Percentiles rank a stretch among this genome's conserved stretches.
Evolutionary conservation across 1,140 invertebrate species (phyloP).

Genomic region (Ericerus pela): DNA sequence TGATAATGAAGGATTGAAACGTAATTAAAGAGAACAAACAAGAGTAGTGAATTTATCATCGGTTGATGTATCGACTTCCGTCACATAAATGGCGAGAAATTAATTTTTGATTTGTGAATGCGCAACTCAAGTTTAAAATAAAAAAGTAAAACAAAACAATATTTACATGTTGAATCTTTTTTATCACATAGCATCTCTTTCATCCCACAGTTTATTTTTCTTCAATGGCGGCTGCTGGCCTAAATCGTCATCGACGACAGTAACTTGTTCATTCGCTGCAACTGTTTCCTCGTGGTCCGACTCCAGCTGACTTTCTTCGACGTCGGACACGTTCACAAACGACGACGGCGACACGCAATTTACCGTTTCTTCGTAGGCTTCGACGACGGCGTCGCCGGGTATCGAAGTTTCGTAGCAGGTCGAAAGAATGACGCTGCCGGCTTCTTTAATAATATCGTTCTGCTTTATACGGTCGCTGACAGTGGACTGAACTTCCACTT

Average conservation of each 20-base stretch:
- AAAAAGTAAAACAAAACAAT: background rate
- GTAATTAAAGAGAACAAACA: too few species aligned
- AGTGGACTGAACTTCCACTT: background rate
- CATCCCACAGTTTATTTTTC: constrained; percentile 4
- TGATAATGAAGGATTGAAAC: too few species aligned
- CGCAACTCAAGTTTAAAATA: too few species aligned
- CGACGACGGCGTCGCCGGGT: background rate
- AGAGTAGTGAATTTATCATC: too few species aligned
- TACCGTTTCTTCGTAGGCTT: background rate
- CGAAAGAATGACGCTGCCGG: constrained; percentile 1
- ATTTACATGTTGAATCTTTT: background rate
- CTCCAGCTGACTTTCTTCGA: background rate
- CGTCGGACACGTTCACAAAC: background rate
- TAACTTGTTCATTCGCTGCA: constrained; percentile 1
- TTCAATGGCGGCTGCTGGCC: background rate
- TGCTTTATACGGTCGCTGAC: background rate
- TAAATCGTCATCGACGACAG: constrained; percentile 1
- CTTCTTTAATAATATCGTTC: constrained; percentile 3
- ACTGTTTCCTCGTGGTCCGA: background rate
- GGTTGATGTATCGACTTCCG: too few species aligned
- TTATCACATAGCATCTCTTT: constrained; percentile 6
- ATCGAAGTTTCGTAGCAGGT: constrained; percentile 1
- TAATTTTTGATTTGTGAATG: too few species aligned
- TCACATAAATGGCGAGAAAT: too few species aligned
- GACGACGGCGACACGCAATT: background rate